These are phyloP conservation scores for Drosophila nebulosa DNA, from an alignment of 1,140 invertebrate genomes.

Conservation along the genomic window DNA sequence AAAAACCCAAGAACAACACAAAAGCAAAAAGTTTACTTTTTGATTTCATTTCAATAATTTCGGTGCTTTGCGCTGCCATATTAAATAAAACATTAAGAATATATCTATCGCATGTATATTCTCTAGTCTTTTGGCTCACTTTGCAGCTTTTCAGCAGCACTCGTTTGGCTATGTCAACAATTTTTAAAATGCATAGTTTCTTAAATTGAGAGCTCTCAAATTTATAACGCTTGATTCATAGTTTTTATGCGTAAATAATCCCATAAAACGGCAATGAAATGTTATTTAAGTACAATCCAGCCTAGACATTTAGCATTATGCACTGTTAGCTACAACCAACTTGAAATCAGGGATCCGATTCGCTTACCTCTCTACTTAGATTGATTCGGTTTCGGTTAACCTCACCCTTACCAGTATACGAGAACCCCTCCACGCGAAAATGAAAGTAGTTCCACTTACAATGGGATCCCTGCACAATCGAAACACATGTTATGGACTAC, in stretches of 20 bases:
- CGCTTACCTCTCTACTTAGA: no score
- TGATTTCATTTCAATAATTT: background rate
- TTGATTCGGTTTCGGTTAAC: no score
- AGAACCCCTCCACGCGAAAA: no score
- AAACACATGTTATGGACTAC: slow-evolving; percentile 47
- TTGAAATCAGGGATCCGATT: no score
- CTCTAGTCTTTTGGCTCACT: slow-evolving; percentile 57
- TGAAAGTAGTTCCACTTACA: no score
- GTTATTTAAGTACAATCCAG: slow-evolving; percentile 23
- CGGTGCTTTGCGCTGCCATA: background rate
- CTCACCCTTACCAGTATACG: no score
- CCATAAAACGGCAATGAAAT: slow-evolving; percentile 8
- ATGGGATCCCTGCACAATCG: background rate
- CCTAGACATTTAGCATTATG: slow-evolving; percentile 20
- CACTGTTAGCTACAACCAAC: slow-evolving; percentile 24
- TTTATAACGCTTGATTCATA: background rate
- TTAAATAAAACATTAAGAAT: background rate
- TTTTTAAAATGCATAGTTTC: slow-evolving; percentile 51
- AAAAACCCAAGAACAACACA: no score
- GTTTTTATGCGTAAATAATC: slow-evolving; percentile 4
- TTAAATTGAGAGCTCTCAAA: slow-evolving; percentile 40
- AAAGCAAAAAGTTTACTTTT: slow-evolving; percentile 24
- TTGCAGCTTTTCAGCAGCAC: slow-evolving; percentile 15
- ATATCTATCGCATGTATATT: background rate
- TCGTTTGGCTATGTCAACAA: slow-evolving; percentile 62